Base-by-base conservation (phyloP, 2,888 invertebrate genomes). In the Hirtodrosophila trivittata region DNA sequence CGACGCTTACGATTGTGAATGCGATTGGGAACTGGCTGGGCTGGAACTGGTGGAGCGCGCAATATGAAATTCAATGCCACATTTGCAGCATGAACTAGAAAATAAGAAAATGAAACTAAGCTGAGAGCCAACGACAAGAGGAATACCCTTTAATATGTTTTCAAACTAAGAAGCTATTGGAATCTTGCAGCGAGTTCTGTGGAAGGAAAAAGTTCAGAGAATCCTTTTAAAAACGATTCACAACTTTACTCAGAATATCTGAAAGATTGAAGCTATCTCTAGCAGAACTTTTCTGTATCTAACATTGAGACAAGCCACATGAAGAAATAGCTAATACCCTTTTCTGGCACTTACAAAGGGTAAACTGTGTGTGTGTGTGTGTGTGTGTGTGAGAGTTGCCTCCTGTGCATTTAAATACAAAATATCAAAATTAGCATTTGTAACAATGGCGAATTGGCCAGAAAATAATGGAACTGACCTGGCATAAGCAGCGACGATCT, bases 361-460 rank as follows among this genome's bases (percentile, higher is more conserved):
- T 56, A 71, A 7, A 14, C 2, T n/a, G 32, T 13, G n/a, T 21
- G 18, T 21, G 18, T 21, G 18, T 21, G 18, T 21, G 18, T 21
- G 5, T 21, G 2, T 21, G 18, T 21, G 18, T 21, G 28, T 28
- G 37, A 30, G 56, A 33, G 33, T 39, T 26, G 71, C 80, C 63
- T 62, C 42, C 59, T 47, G 64, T 84, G 77, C 84, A 87, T 89
- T 87, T 87, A 89, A 89, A 89, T 88, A 84, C 85, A 88, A 87
- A 89, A 87, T 88, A 87, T 86, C 83, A 78, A 89, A 89, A 89
- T 89, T 89, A 89, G 89, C 89, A 89, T 89, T 88, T 77, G 83
- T 86, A 89, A 89, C 88, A 88, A 89, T 87, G 75, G 86, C 88
- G 87, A 87, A 87, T 87, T 86, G 83, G 84, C 67, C 66, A 52